These are phyloP conservation scores for Apocheima hispidaria DNA, from an alignment of 2,888 invertebrate species.

Conservation along the genomic window DNA sequence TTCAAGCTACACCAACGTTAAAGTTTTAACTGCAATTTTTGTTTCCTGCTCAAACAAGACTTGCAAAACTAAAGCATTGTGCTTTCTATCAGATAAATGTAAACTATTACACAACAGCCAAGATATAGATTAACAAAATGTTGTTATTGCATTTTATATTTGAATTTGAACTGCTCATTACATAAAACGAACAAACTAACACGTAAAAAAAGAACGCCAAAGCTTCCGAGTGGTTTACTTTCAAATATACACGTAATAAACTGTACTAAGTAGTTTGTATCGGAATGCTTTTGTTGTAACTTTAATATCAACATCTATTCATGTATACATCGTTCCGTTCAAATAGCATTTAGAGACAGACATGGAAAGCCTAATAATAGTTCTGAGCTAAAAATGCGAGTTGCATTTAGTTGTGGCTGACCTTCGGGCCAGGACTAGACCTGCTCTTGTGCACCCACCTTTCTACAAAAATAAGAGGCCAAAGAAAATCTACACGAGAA, in stretches of 20 bases:
- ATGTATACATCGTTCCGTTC: constrained; percentile 11
- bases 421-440: constrained; percentile 29
- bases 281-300: constrained; percentile 26
- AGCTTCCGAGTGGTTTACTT: constrained; percentile 52
- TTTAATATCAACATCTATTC: constrained; percentile 22
- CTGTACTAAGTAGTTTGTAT: constrained; percentile 29
- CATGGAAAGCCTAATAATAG: constrained; percentile 22
- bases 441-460: constrained; percentile 31
- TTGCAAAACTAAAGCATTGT: constrained; percentile 54
- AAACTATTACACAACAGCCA: constrained; percentile 65
- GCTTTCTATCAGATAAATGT: constrained; percentile 80
- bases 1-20: neutral
- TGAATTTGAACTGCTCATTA: constrained; percentile 55
- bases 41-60: constrained; percentile 59
- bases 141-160: constrained; percentile 56
- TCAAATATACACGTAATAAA: constrained; percentile 48
- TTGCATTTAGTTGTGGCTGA: constrained; percentile 24
- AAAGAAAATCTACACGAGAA: no score
- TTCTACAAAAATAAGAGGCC: constrained; percentile 33
- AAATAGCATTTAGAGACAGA: constrained; percentile 15
- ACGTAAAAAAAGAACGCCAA: constrained; percentile 46
- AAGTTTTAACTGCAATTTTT: constrained; percentile 40
- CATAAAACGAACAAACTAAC: constrained; percentile 54
- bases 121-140: constrained; percentile 62
- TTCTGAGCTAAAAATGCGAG: constrained; percentile 21